Percentiles rank a stretch among this genome's conserved stretches.
Conservation (phyloP, 2,888 invertebrate genomes). For the Microdon myrmicae region DNA sequence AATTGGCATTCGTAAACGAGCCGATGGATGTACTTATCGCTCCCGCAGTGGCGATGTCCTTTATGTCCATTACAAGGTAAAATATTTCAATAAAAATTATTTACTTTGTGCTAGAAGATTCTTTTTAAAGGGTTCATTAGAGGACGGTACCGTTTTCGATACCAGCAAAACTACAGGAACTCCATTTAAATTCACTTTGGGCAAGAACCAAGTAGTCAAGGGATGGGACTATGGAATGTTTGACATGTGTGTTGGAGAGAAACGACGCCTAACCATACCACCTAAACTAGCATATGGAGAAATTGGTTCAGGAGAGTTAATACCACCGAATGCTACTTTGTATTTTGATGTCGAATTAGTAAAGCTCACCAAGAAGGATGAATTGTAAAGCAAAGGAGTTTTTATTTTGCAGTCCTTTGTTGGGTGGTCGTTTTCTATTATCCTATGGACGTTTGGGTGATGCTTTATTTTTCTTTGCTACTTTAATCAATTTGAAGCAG, state of each 20-base stretch:
- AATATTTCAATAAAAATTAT: background rate
- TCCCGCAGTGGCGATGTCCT: slow-evolving; percentile 83
- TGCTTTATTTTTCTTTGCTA: background rate
- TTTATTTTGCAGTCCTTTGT: background rate
- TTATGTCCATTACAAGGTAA: slow-evolving; percentile 85
- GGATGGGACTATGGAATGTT: slow-evolving; percentile 92
- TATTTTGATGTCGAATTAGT: slow-evolving; percentile 25
- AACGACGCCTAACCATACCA: slow-evolving; percentile 19
- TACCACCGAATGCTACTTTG: slow-evolving; percentile 21
- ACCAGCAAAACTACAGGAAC: slow-evolving; percentile 85
- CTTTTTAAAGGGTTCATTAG: slow-evolving; percentile 9
- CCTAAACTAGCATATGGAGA: slow-evolving; percentile 24
- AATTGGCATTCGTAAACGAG: slow-evolving; percentile 85
- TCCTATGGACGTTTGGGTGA: slow-evolving; percentile 2
- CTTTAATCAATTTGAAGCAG: too few relatives aligned
- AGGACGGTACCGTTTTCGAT: slow-evolving; percentile 56
- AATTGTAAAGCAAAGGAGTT: slow-evolving; percentile 10
- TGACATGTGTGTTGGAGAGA: slow-evolving; percentile 86
- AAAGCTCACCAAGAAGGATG: slow-evolving; percentile 5
- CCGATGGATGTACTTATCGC: slow-evolving; percentile 77
- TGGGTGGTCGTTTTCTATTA: background rate
- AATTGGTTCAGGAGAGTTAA: slow-evolving; percentile 6
- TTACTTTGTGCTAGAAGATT: background rate
- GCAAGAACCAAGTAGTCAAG: slow-evolving; percentile 90
- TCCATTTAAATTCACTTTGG: slow-evolving; percentile 90